Evolutionary conservation across 2,797 vertebrate species (phyloP).

Genomic region (Aphelocoma californica): DNA sequence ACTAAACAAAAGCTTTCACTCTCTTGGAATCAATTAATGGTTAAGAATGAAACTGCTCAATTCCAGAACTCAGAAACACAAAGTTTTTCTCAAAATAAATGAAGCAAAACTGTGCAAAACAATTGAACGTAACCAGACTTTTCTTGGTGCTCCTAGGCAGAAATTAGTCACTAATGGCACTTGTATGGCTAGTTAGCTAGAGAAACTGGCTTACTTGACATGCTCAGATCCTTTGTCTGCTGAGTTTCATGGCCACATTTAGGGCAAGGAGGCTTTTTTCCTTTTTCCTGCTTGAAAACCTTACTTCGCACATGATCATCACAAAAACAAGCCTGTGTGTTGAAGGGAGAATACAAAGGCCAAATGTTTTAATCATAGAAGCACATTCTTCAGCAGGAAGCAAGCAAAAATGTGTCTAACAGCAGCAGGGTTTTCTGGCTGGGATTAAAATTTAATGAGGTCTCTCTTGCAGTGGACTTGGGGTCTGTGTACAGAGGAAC

Average conservation of each 20-base stretch:
- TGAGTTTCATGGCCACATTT: constrained; percentile 98
- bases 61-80: neutral
- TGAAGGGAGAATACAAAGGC: neutral
- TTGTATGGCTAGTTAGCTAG: neutral
- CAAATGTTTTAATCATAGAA: neutral
- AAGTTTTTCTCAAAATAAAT: neutral
- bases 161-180: neutral
- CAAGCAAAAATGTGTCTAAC: neutral
- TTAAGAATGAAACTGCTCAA: neutral
- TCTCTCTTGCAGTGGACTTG: neutral
- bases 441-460: constrained; percentile 8
- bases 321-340: constrained; percentile 90
- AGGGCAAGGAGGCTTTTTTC: constrained; percentile 92
- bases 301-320: constrained; percentile 95
- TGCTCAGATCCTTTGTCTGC: constrained; percentile 98
- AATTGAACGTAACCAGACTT: neutral
- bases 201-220: constrained; percentile 90
- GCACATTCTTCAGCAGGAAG: neutral
- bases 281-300: constrained; percentile 96
- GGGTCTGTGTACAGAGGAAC: neutral
- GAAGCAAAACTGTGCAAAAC: neutral
- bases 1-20: neutral
- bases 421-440: neutral
- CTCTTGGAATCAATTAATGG: neutral
- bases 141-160: neutral